Evolutionary conservation across 2,888 invertebrate species (phyloP).

Genomic region (Strigamia maritima): DNA sequence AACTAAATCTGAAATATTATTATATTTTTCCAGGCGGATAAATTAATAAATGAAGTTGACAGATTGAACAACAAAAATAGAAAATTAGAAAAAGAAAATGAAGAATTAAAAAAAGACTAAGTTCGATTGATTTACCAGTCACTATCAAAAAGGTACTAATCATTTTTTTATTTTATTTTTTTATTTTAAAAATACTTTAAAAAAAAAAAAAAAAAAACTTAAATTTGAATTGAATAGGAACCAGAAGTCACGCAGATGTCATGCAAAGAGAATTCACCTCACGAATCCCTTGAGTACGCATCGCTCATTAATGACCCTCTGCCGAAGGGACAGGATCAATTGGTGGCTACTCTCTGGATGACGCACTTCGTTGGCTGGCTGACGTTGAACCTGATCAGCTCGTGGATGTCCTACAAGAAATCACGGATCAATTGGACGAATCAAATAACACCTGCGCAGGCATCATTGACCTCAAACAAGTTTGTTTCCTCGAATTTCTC

Average conservation of each 20-base stretch:
- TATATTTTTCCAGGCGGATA: constrained; percentile 41
- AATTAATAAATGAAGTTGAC: constrained; percentile 48
- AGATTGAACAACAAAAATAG: constrained; percentile 46
- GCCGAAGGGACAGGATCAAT: constrained; percentile 80
- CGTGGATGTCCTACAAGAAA: constrained; percentile 39
- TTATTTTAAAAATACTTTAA: too few species aligned
- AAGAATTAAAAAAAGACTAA: constrained; percentile 47
- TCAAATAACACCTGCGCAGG: not conserved
- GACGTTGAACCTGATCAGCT: constrained; percentile 41
- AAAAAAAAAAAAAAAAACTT: too few species aligned
- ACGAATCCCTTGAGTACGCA: constrained; percentile 56
- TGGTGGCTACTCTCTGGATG: constrained; percentile 39
- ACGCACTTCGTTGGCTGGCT: constrained; percentile 41
- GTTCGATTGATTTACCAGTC: not conserved
- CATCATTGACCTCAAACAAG: not conserved
- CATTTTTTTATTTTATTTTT: too few species aligned
- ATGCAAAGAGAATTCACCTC: constrained; percentile 11
- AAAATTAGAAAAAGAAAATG: constrained; percentile 47
- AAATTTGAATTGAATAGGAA: not conserved
- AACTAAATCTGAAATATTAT: not conserved
- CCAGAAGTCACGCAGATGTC: not conserved
- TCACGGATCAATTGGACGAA: not conserved
- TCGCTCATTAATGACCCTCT: constrained; percentile 70
- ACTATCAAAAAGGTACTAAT: not conserved
- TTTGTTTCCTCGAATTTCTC: not conserved